Conservation (phyloP, 2,888 invertebrate species). For the Orthosia gracilis region DNA sequence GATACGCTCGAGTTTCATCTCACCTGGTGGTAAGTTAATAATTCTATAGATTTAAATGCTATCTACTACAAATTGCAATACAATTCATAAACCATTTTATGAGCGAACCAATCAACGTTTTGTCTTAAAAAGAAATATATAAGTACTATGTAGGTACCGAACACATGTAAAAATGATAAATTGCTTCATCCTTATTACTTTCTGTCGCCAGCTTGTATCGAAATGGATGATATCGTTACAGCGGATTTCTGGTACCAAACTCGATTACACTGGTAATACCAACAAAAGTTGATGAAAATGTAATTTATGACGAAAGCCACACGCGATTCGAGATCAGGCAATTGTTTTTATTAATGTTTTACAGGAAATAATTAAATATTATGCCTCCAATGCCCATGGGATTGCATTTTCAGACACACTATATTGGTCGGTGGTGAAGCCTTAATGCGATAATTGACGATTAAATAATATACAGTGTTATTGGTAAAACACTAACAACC, state of each 20-base stretch:
- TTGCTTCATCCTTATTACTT: constrained; percentile 42
- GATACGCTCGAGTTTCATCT: too few relatives aligned
- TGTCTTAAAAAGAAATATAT: too few relatives aligned
- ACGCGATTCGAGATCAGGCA: constrained; percentile 3
- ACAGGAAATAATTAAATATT: constrained; percentile 13
- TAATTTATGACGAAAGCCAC: constrained; percentile 46
- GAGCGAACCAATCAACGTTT: background rate
- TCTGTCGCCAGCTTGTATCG: constrained; percentile 37
- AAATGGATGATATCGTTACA: constrained; percentile 44
- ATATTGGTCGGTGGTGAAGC: background rate
- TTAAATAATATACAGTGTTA: background rate
- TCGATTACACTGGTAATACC: constrained; percentile 41
- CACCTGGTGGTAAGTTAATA: too few relatives aligned
- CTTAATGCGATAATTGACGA: background rate
- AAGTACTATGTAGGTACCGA: constrained; percentile 5
- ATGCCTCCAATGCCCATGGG: background rate
- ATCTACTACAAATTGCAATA: too few relatives aligned
- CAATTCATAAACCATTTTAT: constrained; percentile 1
- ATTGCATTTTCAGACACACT: constrained; percentile 4
- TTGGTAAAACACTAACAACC: too few relatives aligned
- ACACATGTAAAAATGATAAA: constrained; percentile 42
- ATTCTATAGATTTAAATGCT: background rate
- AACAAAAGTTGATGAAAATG: constrained; percentile 56
- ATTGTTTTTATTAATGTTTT: constrained; percentile 26
- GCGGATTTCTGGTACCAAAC: constrained; percentile 36